Base-by-base conservation (phyloP, 2,797 vertebrate species). In the Acanthurus leucopareius region DNA sequence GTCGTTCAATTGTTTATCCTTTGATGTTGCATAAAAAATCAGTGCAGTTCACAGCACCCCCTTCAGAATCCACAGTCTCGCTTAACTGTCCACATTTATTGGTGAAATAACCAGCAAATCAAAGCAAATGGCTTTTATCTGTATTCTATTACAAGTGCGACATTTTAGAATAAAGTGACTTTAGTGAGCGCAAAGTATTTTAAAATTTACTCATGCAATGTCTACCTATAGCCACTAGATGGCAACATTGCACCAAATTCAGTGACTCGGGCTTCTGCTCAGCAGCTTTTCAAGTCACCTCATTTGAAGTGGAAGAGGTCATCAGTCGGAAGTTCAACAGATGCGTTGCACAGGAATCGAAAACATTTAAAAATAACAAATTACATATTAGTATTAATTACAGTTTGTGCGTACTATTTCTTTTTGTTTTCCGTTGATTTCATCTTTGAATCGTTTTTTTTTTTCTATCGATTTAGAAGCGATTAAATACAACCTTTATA, bases 191-290 rank as follows among this genome's bases (percentile, higher is more conserved):
- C 8, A 8, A 48, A 25, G 17, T 14, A 1, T n/a, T 11, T 1
- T 7, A 32, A 3, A 2, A 11, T 22, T 2, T 6, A 15, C 3
- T 19, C 16, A 0, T 79, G 87, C 73, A 75, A 51, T 79, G 25
- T 35, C 19, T 6, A 2, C 11, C 25, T 35, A 3, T 0, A 0
- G 7, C 53, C 92, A 77, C 85, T 88, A 92, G 92, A 88, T 90
- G 90, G 88, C 67, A 89, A 65, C 73, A 77, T 92, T 83, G 80
- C 51, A 84, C 75, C 59, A 76, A 75, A 61, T 61, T 69, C 25
- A 15, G 64, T 8, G 7, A 28, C 8, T 0, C 0, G 1, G 14
- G 6, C 15, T 45, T 57, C 1, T 11, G 19, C 3, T 10, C 7
- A 19, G 19, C 1, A 4, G 49, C 35, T 59, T 56, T 49, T 58